Evolutionary conservation across 2,888 invertebrate genomes (phyloP).

Genomic region (Frankliniella intonsa): DNA sequence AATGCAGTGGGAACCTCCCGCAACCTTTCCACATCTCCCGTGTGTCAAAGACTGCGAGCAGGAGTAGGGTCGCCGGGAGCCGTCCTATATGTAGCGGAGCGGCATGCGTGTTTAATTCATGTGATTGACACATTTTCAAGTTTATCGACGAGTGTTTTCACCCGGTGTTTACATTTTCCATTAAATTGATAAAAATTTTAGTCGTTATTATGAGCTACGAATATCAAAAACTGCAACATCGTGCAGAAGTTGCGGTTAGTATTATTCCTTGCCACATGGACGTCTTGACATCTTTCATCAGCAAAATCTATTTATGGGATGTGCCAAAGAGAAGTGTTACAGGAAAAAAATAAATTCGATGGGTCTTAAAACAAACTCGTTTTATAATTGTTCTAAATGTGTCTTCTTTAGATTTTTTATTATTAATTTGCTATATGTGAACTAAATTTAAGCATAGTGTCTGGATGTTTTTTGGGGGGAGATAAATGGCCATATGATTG

Average conservation of each 20-base stretch:
- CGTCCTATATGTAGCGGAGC: too few species aligned
- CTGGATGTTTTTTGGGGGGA: too few species aligned
- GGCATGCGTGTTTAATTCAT: too few species aligned
- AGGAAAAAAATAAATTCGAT: not conserved
- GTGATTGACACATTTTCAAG: too few species aligned
- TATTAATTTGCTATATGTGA: not conserved
- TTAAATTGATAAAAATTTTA: not conserved
- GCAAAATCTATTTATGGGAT: not conserved
- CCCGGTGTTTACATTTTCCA: not conserved
- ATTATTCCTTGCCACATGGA: not conserved
- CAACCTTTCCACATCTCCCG: too few species aligned
- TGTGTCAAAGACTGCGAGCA: too few species aligned
- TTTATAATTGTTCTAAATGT: not conserved
- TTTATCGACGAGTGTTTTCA: too few species aligned
- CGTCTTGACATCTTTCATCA: not conserved
- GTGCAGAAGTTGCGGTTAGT: conserved; percentile 22
- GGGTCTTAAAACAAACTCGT: not conserved
- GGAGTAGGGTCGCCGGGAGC: too few species aligned
- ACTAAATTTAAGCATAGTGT: not conserved
- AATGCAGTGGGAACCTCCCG: too few species aligned
- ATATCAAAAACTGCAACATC: conserved; percentile 6
- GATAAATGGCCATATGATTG: too few species aligned
- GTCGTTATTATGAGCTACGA: not conserved
- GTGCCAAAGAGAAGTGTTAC: not conserved
- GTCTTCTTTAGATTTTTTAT: not conserved